Evolutionary conservation across 2,797 vertebrate species (phyloP), one percentile per base, ranked within the genome.

Genomic region (Gastrophryne carolinensis): DNA sequence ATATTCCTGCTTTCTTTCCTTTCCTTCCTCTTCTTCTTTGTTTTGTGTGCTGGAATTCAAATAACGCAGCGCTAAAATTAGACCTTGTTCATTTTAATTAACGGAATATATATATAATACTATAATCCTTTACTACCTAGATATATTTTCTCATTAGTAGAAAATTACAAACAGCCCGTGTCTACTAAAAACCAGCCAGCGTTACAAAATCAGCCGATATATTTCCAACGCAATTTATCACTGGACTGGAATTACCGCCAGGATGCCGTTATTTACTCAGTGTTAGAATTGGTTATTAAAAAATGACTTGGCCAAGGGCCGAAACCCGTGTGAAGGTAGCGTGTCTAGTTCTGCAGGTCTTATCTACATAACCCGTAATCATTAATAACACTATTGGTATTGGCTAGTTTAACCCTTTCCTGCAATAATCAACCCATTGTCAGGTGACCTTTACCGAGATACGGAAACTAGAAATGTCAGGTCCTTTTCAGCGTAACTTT

Each of bases 71-170:
- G 75, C 68, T 78, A 78, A 78, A 72, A 78, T 78, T 78, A 78
- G 75, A 72, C 68, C 75, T 72, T 72, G 75, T 72, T 78, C 72
- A 78, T 78, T 78, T 66, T 78, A 78, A 78, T 78, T 78, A 78
- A 66, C 75, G 58, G 75, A 61, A 72, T 78, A 78, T 78, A 72
- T 78, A 78, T 78, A 68, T 72, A 72, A 78, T 78, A 68, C 75
- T 78, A 66, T 72, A 78, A 78, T 76, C 73, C 75, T 78, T 78
- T 66, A 78, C 75, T 78, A 78, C 75, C 53, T 66, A 78, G 60
- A 78, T 78, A 78, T 78, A 72, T 72, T 72, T 72, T 78, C 68
- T 78, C 75, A 78, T 78, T 78, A 78, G 75, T 26, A 52, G 41
- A 57, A 78, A 78, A 78, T 78, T 78, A 72, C 39, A 78, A 78